These are phyloP conservation scores for Danio rerio DNA, from an alignment of 2,113 vertebrate genomes.

Conservation along the genomic window DNA sequence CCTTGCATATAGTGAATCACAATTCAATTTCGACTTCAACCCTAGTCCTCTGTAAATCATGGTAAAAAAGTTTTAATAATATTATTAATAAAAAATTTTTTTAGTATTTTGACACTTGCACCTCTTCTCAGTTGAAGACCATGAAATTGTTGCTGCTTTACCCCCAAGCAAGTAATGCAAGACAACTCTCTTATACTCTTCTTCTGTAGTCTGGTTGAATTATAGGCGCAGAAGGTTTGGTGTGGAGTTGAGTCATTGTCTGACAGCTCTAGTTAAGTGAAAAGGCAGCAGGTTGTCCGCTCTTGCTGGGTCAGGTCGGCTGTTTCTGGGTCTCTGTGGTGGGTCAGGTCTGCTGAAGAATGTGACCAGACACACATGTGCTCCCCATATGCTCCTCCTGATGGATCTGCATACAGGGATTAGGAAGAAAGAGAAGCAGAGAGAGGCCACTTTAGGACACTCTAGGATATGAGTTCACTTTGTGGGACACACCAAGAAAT, in stretches of 20 bases:
- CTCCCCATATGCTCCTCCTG: conserved; percentile 37
- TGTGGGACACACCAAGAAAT: conserved; percentile 23
- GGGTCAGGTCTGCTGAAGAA: conserved; percentile 28
- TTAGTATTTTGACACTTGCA: no score
- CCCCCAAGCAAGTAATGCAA: no score
- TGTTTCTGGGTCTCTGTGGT: conserved; percentile 15
- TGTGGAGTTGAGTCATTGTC: background rate
- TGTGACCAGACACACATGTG: conserved; percentile 50
- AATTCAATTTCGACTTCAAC: no score
- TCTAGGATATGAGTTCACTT: conserved; percentile 14
- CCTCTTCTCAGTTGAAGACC: no score
- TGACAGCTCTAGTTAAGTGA: background rate
- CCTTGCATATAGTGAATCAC: no score
- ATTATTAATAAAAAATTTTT: no score
- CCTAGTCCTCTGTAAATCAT: no score
- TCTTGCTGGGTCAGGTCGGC: background rate
- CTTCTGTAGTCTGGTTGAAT: background rate
- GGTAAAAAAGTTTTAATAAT: no score
- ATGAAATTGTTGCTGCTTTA: no score
- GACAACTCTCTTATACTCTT: no score
- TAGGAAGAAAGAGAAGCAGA: conserved; percentile 2
- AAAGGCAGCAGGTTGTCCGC: background rate
- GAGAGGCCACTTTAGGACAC: conserved; percentile 41
- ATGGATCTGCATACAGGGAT: background rate
- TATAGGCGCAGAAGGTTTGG: background rate